Evolutionary conservation across 2,797 vertebrate species (phyloP), one percentile per base, ranked within the genome.

Genomic region (Leptodactylus fallax): DNA sequence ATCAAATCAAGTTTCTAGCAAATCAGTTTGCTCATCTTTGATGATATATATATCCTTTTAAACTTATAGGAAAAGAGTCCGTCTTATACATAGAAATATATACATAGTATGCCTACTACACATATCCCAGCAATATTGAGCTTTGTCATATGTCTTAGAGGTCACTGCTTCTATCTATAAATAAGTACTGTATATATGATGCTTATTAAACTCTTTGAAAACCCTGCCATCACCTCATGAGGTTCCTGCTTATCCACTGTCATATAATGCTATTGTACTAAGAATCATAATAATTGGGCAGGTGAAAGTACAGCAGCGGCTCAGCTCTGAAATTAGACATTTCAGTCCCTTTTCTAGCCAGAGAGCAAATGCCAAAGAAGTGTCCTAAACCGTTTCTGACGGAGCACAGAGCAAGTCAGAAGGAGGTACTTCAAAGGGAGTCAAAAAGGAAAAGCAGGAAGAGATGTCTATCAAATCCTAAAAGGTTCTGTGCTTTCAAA

Each of bases 401-500:
- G 11, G 71, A 51, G 58, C 83, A 85, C 12, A 89, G 90, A 89
- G 55, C 76, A 82, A 60, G 79, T 90, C 65, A 55, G 84, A 90
- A 86, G 49, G 21, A 6, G 25, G 6, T 23, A 58, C 90, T 92
- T 92, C 92, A 93, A 93, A 93, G 90, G 0, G 49, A 83, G 81
- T 63, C 47, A 89, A 81, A 92, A 88, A 89, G 87, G 83, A 89
- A 89, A 71, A 87, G 80, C 36, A 89, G 90, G 85, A 79, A 87
- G 91, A 80, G 91, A 78, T 81, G 90, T 91, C 91, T 90, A 90
- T 85, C 83, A 23, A 87, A 71, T 90, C 85, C 88, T 89, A 90
- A 82, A 74, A 90, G 89, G 90, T 92, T 92, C 85, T 90, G 89
- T 79, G 90, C 81, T 91, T 91, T 92, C 90, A 92, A 92, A 92